Percentiles rank a stretch among this genome's conserved stretches.
Evolutionary conservation across 2,888 invertebrate genomes (phyloP).

Genomic region (Caenorhabditis sulstoni): DNA sequence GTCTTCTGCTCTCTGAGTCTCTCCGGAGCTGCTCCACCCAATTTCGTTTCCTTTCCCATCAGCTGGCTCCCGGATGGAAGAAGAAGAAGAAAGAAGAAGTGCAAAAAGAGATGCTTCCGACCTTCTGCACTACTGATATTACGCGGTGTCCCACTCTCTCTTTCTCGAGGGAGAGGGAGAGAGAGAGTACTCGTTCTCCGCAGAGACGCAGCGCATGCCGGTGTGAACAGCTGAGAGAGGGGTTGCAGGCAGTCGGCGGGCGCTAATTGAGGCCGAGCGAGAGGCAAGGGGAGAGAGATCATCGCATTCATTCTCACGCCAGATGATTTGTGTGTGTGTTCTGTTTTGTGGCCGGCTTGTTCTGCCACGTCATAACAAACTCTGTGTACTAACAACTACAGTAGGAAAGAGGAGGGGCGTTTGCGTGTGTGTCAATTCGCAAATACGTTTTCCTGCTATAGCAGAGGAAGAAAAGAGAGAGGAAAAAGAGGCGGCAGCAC

Average conservation of each 20-base stretch:
- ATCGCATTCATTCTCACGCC: slow-evolving; percentile 49
- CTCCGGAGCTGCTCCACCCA: neutral
- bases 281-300: slow-evolving; percentile 20
- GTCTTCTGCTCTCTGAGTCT: neutral
- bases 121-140: slow-evolving; percentile 33
- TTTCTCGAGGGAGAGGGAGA: no score
- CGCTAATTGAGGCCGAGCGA: slow-evolving; percentile 54
- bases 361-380: slow-evolving; percentile 46
- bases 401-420: slow-evolving; percentile 11
- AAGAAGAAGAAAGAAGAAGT: slow-evolving; percentile 17
- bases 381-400: neutral
- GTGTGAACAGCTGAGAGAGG: slow-evolving; percentile 53
- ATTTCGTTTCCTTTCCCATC: slow-evolving; percentile 9
- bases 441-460: slow-evolving; percentile 45
- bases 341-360: slow-evolving; percentile 9
- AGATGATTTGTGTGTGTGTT: slow-evolving; percentile 43
- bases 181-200: slow-evolving; percentile 11
- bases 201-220: slow-evolving; percentile 37
- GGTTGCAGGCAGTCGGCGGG: slow-evolving; percentile 42
- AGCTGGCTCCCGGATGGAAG: slow-evolving; percentile 21
- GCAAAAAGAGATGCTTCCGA: slow-evolving; percentile 26
- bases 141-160: slow-evolving; percentile 4
- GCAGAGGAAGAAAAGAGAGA: slow-evolving; percentile 33
- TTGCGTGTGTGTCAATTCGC: slow-evolving; percentile 42
- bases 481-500: slow-evolving; percentile 15